Base-by-base conservation (phyloP, 2,797 vertebrate species). In the Enteromius paludinosus region DNA sequence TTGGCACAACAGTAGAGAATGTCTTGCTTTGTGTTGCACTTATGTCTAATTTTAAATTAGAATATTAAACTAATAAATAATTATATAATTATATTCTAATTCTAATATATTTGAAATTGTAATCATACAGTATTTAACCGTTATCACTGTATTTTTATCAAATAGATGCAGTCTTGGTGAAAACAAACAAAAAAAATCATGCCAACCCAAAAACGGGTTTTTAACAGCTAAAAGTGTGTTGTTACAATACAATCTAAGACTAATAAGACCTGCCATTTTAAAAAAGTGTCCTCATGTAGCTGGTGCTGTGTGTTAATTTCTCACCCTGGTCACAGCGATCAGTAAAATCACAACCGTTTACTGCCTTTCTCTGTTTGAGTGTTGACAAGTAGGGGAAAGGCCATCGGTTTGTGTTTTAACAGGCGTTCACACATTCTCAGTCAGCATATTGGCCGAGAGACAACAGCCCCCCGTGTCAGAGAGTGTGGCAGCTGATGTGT, bases 371-470 rank as follows among this genome's bases (percentile, higher is more conserved):
- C 52, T 77, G 52, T 62, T 41, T 78, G 28, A 41, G 52, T 83
- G 81, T 62, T 83, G 81, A 83, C 81, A 70, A 70, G 30, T 41
- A 77, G 73, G 62, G 73, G 73, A 77, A 66, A 45, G 85, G 75
- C 81, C 84, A 43, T 71, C 69, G 81, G 90, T 74, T 87, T 87
- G 86, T 90, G 74, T 83, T 71, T 80, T 88, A 88, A 89, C 87
- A 85, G 83, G 79, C 88, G 84, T 89, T 91, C 80, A 56, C 89
- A 91, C 87, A 33, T 83, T 70, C 72, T 88, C 84, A 82, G 88
- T 59, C 59, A 76, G 86, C 81, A 70, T 86, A 87, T 76, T 83
- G 79, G 74, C 66, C 86, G 86, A 41, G 78, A 85, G 78, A 89
- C 68, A 82, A 73, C 80, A 83, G 66, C 41, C 38, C 54, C 41